Percentiles rank a stretch among this genome's conserved stretches.
Evolutionary conservation across 2,888 invertebrate genomes (phyloP).

Genomic region (Tipula lateralis): DNA sequence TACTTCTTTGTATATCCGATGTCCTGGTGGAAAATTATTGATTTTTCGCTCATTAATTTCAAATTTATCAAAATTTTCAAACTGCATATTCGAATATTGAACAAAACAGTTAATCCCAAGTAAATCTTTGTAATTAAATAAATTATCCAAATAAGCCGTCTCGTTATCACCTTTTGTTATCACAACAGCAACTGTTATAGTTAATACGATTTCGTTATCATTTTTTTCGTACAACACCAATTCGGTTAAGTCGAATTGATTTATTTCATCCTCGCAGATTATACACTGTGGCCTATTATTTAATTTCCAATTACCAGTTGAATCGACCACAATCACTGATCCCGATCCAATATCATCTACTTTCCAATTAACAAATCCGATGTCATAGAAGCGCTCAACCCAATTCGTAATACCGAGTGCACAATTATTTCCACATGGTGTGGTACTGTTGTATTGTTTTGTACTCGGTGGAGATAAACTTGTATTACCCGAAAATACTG

Average conservation of each 20-base stretch:
- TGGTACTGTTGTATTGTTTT: background rate
- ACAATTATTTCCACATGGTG: background rate
- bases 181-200: background rate
- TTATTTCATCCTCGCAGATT: background rate
- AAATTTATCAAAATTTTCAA: background rate
- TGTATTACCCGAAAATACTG: background rate
- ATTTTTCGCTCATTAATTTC: background rate
- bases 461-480: background rate
- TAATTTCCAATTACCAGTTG: background rate
- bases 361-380: background rate
- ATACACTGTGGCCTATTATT: background rate
- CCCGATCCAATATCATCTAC: background rate
- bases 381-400: background rate
- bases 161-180: background rate
- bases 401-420: background rate
- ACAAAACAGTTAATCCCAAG: constrained; percentile 4
- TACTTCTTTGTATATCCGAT: background rate
- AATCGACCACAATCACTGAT: background rate
- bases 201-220: background rate
- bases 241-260: background rate
- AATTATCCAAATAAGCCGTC: background rate
- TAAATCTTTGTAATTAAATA: background rate
- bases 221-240: background rate
- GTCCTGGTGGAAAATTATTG: background rate
- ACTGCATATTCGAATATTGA: background rate